Percentiles rank a stretch among this genome's conserved stretches.
Conservation (phyloP, 2,888 invertebrate species). For the Xestoiulus laeticollis region DNA sequence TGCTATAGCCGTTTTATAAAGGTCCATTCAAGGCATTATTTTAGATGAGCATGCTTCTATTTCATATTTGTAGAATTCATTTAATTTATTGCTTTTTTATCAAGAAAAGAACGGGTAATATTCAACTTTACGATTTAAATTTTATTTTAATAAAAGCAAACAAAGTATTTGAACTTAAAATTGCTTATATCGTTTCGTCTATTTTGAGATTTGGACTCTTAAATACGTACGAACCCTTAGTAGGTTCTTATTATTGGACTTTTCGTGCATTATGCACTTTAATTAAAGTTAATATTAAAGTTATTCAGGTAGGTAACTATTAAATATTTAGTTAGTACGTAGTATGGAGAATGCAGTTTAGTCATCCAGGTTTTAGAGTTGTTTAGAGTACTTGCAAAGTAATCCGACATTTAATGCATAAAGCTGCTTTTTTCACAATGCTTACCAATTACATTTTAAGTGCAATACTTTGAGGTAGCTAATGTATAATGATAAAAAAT, state of each 20-base stretch:
- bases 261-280: neutral
- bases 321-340: neutral
- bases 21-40: too few relatives aligned
- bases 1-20: too few relatives aligned
- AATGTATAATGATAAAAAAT: too few relatives aligned
- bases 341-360: neutral
- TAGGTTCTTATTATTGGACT: neutral
- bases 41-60: neutral
- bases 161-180: neutral
- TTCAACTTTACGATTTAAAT: too few relatives aligned
- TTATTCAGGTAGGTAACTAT: neutral
- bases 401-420: too few relatives aligned
- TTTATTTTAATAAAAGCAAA: neutral
- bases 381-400: neutral
- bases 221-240: neutral
- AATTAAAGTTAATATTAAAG: slow-evolving; percentile 3
- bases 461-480: too few relatives aligned
- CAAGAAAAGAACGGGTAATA: neutral
- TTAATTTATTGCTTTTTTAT: neutral
- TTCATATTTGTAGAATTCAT: neutral
- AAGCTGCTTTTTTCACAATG: too few relatives aligned
- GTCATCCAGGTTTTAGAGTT: neutral
- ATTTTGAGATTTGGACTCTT: neutral
- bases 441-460: too few relatives aligned
- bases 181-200: neutral